Percentiles rank a stretch among this genome's conserved stretches.
Conservation (phyloP, 1,140 invertebrate species). For the Drosophila kanapiae region DNA sequence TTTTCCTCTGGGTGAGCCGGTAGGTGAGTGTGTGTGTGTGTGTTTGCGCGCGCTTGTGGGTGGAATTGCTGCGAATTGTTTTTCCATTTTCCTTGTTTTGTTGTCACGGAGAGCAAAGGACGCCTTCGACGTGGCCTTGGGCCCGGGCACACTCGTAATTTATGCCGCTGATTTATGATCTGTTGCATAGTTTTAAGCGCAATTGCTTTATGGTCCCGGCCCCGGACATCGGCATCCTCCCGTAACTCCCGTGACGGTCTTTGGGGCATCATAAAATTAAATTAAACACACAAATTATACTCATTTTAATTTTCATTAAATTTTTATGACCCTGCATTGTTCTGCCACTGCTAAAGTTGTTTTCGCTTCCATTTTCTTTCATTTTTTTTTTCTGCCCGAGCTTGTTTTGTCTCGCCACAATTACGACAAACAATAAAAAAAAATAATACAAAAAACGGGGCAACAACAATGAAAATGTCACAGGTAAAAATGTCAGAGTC, state of each 20-base stretch:
- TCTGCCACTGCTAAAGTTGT: slow-evolving; percentile 36
- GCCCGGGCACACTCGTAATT: slow-evolving; percentile 44
- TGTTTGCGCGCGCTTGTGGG: slow-evolving; percentile 4
- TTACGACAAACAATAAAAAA: slow-evolving; percentile 77
- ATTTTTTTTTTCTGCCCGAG: slow-evolving; percentile 7
- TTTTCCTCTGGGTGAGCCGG: slow-evolving; percentile 17
- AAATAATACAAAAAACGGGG: slow-evolving; percentile 11
- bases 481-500: slow-evolving; percentile 73
- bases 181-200: slow-evolving; percentile 78
- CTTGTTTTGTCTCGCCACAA: slow-evolving; percentile 72
- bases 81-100: slow-evolving; percentile 63
- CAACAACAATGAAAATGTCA: slow-evolving; percentile 75
- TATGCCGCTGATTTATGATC: slow-evolving; percentile 76
- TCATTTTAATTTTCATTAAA: slow-evolving; percentile 84
- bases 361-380: slow-evolving; percentile 37
- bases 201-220: slow-evolving; percentile 47
- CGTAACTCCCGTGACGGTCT: slow-evolving; percentile 42
- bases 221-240: slow-evolving; percentile 29
- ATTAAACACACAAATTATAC: slow-evolving; percentile 82
- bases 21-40: background rate
- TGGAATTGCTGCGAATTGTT: slow-evolving; percentile 60
- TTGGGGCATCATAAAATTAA: slow-evolving; percentile 79
- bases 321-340: slow-evolving; percentile 71
- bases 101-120: slow-evolving; percentile 10
- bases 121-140: slow-evolving; percentile 10